phyloP scores from a whole-genome alignment of 1,140 invertebrate species.

The Drosophila kepulauana region DNA sequence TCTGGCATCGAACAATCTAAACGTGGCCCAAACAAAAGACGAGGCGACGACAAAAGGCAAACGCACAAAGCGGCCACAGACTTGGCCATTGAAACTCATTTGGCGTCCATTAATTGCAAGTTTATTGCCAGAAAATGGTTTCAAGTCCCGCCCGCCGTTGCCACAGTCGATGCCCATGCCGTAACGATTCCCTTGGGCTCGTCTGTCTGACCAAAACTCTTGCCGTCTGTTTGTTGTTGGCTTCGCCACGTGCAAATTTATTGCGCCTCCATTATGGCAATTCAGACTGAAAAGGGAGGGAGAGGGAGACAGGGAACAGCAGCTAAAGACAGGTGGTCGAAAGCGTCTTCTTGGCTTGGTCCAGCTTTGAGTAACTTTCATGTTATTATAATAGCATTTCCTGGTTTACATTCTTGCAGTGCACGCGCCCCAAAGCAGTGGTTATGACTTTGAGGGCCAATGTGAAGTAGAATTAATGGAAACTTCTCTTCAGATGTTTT shows the following conservation, averaged over 20 bases:
- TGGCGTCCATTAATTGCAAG: slow-evolving; percentile 62
- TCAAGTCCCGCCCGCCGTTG: not conserved
- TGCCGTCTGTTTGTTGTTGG: slow-evolving; percentile 18
- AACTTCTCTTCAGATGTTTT: not conserved
- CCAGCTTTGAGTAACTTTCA: slow-evolving; percentile 25
- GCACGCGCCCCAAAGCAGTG: not conserved
- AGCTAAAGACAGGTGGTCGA: slow-evolving; percentile 14
- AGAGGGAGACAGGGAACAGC: not conserved
- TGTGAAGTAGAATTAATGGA: slow-evolving; percentile 9
- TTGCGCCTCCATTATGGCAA: slow-evolving; percentile 41
- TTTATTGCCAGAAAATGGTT: slow-evolving; percentile 69
- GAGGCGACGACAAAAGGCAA: slow-evolving; percentile 35
- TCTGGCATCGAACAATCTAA: not conserved
- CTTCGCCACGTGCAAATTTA: slow-evolving; percentile 61
- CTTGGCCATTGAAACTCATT: slow-evolving; percentile 61
- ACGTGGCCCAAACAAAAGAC: slow-evolving; percentile 9
- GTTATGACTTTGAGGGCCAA: not conserved
- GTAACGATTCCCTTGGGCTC: slow-evolving; percentile 1
- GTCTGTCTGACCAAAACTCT: slow-evolving; percentile 7
- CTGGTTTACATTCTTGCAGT: slow-evolving; percentile 2
- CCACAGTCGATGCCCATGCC: no score
- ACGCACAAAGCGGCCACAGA: slow-evolving; percentile 24
- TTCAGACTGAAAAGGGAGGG: slow-evolving; percentile 2
- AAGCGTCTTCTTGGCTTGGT: not conserved
- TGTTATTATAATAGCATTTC: slow-evolving; percentile 49